phyloP scores from a whole-genome alignment of 2,888 invertebrate species.

The Campaea margaritaria region DNA sequence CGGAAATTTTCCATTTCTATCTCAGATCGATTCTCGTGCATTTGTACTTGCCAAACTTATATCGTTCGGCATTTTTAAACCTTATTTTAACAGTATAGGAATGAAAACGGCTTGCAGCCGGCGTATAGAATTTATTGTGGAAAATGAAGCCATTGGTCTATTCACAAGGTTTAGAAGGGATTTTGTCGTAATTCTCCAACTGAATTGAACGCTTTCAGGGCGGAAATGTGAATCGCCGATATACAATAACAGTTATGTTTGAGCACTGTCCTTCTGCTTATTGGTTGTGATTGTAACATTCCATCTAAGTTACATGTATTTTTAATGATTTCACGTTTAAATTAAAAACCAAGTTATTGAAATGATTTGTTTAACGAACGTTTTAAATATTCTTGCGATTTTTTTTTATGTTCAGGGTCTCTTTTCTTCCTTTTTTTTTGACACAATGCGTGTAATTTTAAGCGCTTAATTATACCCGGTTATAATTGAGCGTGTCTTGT shows the following conservation, averaged over 20 bases:
- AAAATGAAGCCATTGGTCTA: conserved; percentile 50
- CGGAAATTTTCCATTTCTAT: conserved; percentile 64
- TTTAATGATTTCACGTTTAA: no score
- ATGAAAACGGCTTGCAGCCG: conserved; percentile 31
- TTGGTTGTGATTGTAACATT: no score
- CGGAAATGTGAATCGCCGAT: conserved; percentile 14
- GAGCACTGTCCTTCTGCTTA: no score
- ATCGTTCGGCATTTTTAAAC: conserved; percentile 4
- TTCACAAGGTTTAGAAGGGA: conserved; percentile 51
- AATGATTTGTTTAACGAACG: no score
- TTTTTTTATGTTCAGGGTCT: no score
- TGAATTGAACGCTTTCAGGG: conserved; percentile 54
- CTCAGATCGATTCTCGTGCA: conserved; percentile 58
- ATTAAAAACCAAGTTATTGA: no score
- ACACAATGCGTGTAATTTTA: no score
- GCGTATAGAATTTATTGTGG: conserved; percentile 27
- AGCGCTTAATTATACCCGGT: no score
- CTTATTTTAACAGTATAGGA: conserved; percentile 30
- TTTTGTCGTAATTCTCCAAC: conserved; percentile 53
- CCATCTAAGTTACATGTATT: no score
- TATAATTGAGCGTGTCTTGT: no score
- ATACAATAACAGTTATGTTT: background rate
- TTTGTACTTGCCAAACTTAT: conserved; percentile 38
- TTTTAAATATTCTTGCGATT: no score
- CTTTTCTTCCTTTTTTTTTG: no score